Percentiles rank a stretch among this genome's conserved stretches.
phyloP scores from a whole-genome alignment of 1,140 invertebrate species.

The Delia radicum region DNA sequence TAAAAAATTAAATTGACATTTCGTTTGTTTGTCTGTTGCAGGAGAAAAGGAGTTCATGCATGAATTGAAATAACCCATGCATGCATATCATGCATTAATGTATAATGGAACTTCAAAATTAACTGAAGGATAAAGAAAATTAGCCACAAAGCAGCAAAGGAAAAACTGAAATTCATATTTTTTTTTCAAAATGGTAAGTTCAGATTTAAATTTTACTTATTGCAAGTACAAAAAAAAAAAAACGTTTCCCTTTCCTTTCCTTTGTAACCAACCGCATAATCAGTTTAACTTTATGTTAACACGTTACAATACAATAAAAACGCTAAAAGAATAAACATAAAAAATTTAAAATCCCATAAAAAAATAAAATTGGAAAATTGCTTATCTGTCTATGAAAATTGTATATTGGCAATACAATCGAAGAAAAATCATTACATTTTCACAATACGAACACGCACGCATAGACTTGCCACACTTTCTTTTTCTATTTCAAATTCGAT shows the following conservation, averaged over 20 bases:
- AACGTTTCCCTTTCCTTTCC: background rate
- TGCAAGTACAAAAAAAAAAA: background rate
- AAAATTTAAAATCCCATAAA: constrained; percentile 29
- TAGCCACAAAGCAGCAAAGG: background rate
- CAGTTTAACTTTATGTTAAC: background rate
- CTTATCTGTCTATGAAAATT: background rate
- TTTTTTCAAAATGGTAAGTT: background rate
- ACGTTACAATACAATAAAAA: constrained; percentile 1
- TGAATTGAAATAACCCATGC: background rate
- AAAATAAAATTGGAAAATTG: background rate
- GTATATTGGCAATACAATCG: background rate
- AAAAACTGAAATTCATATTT: background rate
- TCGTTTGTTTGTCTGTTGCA: background rate
- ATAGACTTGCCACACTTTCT: background rate
- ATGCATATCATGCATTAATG: background rate
- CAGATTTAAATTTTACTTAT: background rate
- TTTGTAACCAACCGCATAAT: background rate
- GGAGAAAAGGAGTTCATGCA: background rate
- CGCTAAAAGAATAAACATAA: constrained; percentile 14
- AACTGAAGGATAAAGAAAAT: background rate
- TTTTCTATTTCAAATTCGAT: background rate
- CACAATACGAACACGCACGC: background rate
- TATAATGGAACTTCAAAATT: background rate
- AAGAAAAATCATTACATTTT: background rate
- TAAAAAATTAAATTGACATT: background rate